phyloP scores from a whole-genome alignment of 2,113 vertebrate genomes.

The Centrocercus urophasianus region DNA sequence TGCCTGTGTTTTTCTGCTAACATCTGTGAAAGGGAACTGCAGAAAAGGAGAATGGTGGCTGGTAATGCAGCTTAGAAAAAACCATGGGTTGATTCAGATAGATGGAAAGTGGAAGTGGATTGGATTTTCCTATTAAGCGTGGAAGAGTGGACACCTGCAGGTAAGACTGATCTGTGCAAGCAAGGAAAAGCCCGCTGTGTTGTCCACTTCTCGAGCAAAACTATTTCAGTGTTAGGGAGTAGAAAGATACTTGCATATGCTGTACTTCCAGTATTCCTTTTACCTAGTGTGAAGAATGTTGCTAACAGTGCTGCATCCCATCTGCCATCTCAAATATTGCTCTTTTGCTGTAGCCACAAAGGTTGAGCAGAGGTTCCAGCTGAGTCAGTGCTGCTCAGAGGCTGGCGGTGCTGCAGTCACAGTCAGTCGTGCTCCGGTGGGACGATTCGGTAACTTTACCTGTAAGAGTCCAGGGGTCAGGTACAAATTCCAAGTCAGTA shows the following conservation, averaged over 20 bases:
- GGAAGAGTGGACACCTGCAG: not conserved
- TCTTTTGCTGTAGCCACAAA: not conserved
- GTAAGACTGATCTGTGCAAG: not conserved
- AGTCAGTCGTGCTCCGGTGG: not conserved
- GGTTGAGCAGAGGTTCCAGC: not conserved
- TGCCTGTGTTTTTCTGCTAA: not conserved
- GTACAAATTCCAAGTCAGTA: constrained; percentile 18
- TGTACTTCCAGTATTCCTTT: not conserved
- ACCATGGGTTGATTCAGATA: not conserved
- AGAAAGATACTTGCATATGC: not conserved
- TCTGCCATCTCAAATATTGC: not conserved
- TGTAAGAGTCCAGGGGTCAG: not conserved
- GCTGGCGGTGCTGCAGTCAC: not conserved
- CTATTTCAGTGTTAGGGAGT: not conserved
- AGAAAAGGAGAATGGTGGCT: not conserved
- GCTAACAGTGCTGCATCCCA: not conserved
- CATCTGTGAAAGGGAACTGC: not conserved
- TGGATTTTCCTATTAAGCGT: not conserved
- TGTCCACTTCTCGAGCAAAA: not conserved
- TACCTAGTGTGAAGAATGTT: not conserved
- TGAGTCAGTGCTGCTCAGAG: not conserved
- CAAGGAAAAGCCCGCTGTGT: not conserved
- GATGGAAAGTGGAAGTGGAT: not conserved
- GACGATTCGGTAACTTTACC: not conserved
- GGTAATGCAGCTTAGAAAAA: not conserved